Evolutionary conservation across 2,113 vertebrate genomes (phyloP), one percentile per base, ranked within the genome.

Genomic region (Pardalotus punctatus): DNA sequence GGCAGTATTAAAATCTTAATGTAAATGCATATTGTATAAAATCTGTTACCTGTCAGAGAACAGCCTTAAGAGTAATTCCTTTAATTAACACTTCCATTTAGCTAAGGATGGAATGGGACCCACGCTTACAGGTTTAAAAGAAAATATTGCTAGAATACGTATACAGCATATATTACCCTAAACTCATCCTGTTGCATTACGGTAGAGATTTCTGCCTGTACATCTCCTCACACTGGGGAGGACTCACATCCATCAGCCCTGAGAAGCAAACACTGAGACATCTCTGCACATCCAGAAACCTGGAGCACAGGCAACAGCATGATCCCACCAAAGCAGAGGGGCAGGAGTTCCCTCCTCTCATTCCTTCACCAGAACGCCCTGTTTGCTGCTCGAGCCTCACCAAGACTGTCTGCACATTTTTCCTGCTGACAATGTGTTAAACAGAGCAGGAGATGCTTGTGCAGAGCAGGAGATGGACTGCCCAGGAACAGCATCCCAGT

Each of bases 391-490:
- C 54, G 86, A 21, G 36, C 51, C 42, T 76, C 62, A 47, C 62
- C 70, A 16, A 47, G 65, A 12, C 1, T 15, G 11, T 4, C 57
- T n/a, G 40, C 11, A 42, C 1, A 0, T 18, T 45, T 86, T 67
- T 57, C 42, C 10, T 33, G 66, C 51, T 62, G 60, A 60, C 42
- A 90, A 35, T 0, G 0, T 14, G 35, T 36, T 58, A 6, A 62
- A n/a, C 43, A 33, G 38, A 66, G 33, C 14, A 67, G n/a, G n/a
- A n/a, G 48, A 53, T 3, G 22, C 45, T 64, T 29, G 20, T 12
- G 11, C 15, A 51, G 57, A 67, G 53, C 22, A n/a, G 50, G 56
- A 53, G n/a, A 88, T 31, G 42, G 25, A 65, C 54, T 22, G 35
- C 15, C 28, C 18, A 18, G 29, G n/a, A 78, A 62, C 3, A 4